Base-by-base conservation (phyloP, 2,113 vertebrate genomes). In the Ondatra zibethicus region DNA sequence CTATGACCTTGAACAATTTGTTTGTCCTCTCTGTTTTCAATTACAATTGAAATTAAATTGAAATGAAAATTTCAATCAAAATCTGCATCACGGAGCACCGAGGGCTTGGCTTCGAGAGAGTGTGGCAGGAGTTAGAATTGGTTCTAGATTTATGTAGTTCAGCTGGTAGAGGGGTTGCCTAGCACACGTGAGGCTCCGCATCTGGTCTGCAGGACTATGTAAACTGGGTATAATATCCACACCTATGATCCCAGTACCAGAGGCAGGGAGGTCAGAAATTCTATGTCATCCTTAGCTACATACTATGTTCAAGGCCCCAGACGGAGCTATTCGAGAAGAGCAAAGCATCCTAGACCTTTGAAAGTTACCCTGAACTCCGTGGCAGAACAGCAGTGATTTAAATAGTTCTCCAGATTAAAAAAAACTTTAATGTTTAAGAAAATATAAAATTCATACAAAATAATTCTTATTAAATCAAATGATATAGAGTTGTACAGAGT, bases 381-480 rank as follows among this genome's bases (percentile, higher is more conserved):
- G 17, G 65, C 52, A n/a, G 42, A 12, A 29, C 1, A 9, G 42
- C 65, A 63, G 50, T 31, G 12, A n/a, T 87, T 91, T 61, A 47
- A 76, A 89, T 27, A 45, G 36, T 77, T 95, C 85, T 80, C 36
- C 9, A 47, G 29, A 61, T 36, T n/a, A n/a, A 14, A 33, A 68
- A 50, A 77, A 29, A 95, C n/a, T 92, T 91, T 2, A 82, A 87
- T 89, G 66, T 78, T 92, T 97, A 92, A 27, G 19, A 88, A 91
- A 61, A 96, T 47, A 19, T 31, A 58, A 81, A 80, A 66, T 92
- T 61, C 27, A 58, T 9, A 72, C 23, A 78, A 68, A 80, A 27
- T 81, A 5, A 11, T 47, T 89, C 27, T 88, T 95, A 47, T 45
- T 63, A 11, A 94, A 47, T 66, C n/a, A 65, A 84, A 9, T 19